Percentiles rank a stretch among this genome's conserved stretches.
These are phyloP conservation scores for Apolygus lucorum DNA, from an alignment of 1,140 invertebrate genomes.

Conservation along the genomic window DNA sequence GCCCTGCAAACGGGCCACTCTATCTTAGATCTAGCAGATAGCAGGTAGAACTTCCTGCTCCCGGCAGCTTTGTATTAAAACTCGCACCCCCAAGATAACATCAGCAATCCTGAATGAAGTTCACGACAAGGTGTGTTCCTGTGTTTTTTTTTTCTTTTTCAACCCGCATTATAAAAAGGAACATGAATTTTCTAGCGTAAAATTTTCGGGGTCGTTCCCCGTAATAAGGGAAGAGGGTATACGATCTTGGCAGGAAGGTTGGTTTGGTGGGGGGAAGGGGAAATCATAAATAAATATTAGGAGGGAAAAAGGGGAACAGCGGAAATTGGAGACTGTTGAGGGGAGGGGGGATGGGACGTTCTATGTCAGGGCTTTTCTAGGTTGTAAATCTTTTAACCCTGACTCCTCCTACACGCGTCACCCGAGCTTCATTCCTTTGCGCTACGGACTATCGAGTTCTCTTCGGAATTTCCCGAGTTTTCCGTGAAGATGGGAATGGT, in stretches of 20 bases:
- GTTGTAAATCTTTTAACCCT: background rate
- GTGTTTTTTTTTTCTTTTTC: too few relatives aligned
- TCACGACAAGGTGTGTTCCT: too few relatives aligned
- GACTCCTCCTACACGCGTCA: too few relatives aligned
- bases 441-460: too few relatives aligned
- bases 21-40: conserved; percentile 5
- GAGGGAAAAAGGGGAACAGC: background rate
- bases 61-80: conserved; percentile 8
- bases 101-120: conserved; percentile 2
- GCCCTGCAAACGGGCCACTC: background rate
- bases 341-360: background rate
- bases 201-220: conserved; percentile 6
- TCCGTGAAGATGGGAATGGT: too few relatives aligned
- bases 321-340: conserved; percentile 9
- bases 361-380: background rate
- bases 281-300: conserved; percentile 13
- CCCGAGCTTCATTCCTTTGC: too few relatives aligned
- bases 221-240: too few relatives aligned
- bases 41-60: background rate
- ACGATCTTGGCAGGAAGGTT: background rate
- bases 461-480: too few relatives aligned
- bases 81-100: conserved; percentile 1
- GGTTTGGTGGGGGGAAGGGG: background rate
- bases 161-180: background rate
- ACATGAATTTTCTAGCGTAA: background rate